phyloP scores from a whole-genome alignment of 64 coral and sea anemone species.

The Pocillopora verrucosa region DNA sequence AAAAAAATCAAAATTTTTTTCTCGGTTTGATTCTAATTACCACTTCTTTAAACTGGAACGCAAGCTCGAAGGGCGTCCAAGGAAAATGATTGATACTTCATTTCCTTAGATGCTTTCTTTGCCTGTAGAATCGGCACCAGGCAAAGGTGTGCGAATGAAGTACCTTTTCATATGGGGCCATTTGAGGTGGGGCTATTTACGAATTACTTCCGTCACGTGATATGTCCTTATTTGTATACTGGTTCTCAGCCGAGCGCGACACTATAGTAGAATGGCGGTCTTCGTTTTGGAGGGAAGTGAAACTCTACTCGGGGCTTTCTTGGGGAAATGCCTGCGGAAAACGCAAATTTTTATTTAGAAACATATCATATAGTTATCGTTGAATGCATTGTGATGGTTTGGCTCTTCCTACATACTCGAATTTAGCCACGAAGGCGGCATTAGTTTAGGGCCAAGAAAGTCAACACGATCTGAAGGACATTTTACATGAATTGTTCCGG shows the following conservation, averaged over 20 bases:
- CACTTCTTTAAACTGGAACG: too few relatives aligned
- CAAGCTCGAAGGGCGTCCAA: too few relatives aligned
- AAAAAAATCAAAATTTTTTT: too few relatives aligned
- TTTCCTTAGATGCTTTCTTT: too few relatives aligned
- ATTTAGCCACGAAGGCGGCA: slow-evolving; percentile 4
- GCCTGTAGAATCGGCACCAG: too few relatives aligned
- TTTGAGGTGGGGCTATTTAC: background rate
- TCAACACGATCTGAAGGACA: slow-evolving; percentile 9
- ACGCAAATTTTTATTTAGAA: slow-evolving; percentile 46
- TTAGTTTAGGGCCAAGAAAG: background rate
- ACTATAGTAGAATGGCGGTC: slow-evolving; percentile 71
- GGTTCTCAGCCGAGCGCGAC: slow-evolving; percentile 63
- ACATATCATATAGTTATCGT: background rate
- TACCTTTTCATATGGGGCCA: background rate
- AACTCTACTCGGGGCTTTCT: background rate
- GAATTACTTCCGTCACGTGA: slow-evolving; percentile 21
- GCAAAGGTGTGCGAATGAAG: background rate
- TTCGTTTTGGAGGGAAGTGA: slow-evolving; percentile 16
- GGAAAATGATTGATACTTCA: too few relatives aligned
- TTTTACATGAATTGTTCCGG: slow-evolving; percentile 44
- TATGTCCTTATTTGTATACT: slow-evolving; percentile 27
- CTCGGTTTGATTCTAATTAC: too few relatives aligned
- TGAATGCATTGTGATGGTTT: slow-evolving; percentile 19
- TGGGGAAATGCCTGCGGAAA: slow-evolving; percentile 30
- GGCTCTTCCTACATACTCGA: background rate